Evolutionary conservation across 2,888 invertebrate species (phyloP).

Genomic region (Erebia ligea): DNA sequence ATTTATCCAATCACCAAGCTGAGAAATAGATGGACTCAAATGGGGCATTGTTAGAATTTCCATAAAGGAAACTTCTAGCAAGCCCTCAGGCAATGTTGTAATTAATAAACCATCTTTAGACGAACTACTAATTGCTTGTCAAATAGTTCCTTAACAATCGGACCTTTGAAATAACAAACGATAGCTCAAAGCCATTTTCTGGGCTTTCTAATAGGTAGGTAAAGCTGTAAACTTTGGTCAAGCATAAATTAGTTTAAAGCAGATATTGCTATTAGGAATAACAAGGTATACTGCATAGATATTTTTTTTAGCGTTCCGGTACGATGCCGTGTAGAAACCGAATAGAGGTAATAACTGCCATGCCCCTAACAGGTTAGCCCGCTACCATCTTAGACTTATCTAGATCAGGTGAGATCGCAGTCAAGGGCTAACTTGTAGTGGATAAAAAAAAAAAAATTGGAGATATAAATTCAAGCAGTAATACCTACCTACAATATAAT

Average conservation of each 20-base stretch:
- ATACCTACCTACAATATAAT: too few species aligned
- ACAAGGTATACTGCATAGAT: too few species aligned
- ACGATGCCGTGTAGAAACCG: too few species aligned
- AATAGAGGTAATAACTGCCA: too few species aligned
- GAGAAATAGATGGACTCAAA: constrained; percentile 15
- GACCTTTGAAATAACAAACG: constrained; percentile 13
- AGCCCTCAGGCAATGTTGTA: neutral
- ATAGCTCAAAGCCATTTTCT: constrained; percentile 10
- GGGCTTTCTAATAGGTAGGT: neutral
- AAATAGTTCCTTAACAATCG: constrained; percentile 3
- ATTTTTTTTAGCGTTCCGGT: too few species aligned
- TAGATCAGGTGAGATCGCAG: too few species aligned
- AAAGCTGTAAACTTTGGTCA: neutral
- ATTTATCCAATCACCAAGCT: neutral
- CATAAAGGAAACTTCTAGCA: neutral
- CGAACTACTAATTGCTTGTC: neutral
- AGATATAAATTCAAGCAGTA: too few species aligned
- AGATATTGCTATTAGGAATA: neutral
- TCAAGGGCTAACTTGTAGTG: too few species aligned
- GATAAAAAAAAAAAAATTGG: too few species aligned
- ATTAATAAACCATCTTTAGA: constrained; percentile 2
- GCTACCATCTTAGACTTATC: too few species aligned
- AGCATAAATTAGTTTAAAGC: neutral
- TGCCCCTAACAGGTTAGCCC: too few species aligned
- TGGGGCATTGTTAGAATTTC: neutral